A percentile compares a stretch with the other conserved stretches of the same genome.
phyloP scores from a whole-genome alignment of 2,113 vertebrate genomes.

The Oreochromis tanganicae region DNA sequence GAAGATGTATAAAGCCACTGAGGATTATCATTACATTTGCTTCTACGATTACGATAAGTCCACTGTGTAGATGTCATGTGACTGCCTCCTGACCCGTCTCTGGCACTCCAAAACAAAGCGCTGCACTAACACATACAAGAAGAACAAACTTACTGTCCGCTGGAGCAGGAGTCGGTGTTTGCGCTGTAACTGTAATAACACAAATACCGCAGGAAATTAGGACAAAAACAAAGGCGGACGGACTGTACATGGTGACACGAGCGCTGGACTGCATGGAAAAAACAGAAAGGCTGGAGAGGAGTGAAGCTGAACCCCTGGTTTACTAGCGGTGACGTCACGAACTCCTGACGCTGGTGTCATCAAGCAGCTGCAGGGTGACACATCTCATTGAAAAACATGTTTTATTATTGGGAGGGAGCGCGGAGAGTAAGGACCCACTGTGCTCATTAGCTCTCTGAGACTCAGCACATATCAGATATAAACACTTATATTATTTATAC shows the following conservation, averaged over 20 bases:
- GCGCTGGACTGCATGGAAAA: not conserved
- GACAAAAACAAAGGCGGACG: not conserved
- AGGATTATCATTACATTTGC: not conserved
- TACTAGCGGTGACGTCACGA: conserved; percentile 34
- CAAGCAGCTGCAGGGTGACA: not conserved
- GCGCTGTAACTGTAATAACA: not conserved
- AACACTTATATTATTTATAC: not conserved
- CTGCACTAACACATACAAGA: not conserved
- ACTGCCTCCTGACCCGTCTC: conserved; percentile 37
- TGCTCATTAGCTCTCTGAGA: not conserved
- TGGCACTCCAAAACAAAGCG: not conserved
- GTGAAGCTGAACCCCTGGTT: conserved; percentile 8
- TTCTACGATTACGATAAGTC: not conserved
- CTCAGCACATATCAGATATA: not conserved
- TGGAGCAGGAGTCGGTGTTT: conserved; percentile 31
- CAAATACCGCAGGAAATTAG: not conserved
- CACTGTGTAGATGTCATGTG: conserved; percentile 34
- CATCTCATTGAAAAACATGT: not conserved
- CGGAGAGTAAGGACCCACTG: not conserved
- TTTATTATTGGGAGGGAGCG: not conserved
- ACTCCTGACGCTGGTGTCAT: conserved; percentile 6
- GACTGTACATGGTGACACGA: conserved; percentile 30
- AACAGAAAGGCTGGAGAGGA: not conserved
- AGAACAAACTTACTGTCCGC: conserved; percentile 38
- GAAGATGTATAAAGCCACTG: not conserved